Evolutionary conservation across 2,113 vertebrate species (phyloP).

Genomic region (Fukomys damarensis): DNA sequence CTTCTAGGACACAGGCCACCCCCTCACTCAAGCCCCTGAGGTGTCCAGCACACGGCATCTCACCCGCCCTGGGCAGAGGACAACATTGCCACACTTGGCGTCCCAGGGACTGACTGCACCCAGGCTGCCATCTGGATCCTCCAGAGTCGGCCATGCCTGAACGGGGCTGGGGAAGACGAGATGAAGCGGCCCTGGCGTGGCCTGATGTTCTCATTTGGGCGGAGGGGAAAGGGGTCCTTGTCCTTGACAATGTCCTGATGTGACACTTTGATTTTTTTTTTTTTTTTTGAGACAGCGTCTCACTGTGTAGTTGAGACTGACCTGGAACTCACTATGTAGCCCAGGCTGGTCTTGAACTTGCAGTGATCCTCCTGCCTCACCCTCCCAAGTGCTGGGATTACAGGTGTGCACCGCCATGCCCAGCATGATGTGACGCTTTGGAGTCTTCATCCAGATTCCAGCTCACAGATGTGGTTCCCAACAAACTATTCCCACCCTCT

Average conservation of each 20-base stretch:
- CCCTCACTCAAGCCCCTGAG: background rate
- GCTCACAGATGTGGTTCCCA: background rate
- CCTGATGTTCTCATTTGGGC: background rate
- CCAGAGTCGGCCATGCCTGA: background rate
- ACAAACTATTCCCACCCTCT: background rate
- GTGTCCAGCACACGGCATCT: rapidly evolving
- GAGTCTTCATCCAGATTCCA: background rate
- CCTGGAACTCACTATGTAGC: too few species aligned
- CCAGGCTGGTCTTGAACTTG: too few species aligned
- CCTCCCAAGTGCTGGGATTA: too few species aligned
- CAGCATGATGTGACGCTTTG: background rate
- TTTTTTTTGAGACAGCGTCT: too few species aligned
- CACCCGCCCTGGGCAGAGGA: background rate
- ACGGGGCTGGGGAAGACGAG: background rate
- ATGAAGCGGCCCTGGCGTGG: background rate
- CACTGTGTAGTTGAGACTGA: too few species aligned
- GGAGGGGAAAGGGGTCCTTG: too few species aligned
- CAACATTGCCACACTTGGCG: rapidly evolving
- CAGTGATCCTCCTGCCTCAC: too few species aligned
- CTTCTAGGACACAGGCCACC: background rate
- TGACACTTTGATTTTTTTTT: rapidly evolving
- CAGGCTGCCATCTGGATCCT: background rate
- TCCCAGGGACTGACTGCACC: background rate
- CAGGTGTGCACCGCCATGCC: too few species aligned
- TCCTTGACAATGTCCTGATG: background rate